Percentiles rank a stretch among this genome's conserved stretches.
Conservation (phyloP, 1,140 invertebrate genomes). For the Gryllus bimaculatus region DNA sequence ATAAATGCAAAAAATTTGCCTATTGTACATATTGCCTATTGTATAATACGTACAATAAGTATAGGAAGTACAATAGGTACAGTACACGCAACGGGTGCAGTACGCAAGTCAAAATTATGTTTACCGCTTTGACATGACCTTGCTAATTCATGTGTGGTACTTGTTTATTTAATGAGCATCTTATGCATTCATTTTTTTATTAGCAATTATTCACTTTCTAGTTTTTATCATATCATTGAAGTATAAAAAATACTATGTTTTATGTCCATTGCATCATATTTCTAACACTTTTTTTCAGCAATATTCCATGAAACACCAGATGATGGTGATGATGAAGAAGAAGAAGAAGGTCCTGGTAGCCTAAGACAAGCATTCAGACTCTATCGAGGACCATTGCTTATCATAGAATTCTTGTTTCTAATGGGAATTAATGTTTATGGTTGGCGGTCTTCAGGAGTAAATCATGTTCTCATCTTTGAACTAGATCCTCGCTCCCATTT, state of each 20-base stretch:
- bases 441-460: constrained; percentile 81
- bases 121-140: no score
- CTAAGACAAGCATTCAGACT: constrained; percentile 50
- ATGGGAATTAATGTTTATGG: constrained; percentile 84
- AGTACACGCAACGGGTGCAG: no score
- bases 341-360: constrained; percentile 31
- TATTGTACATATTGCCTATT: no score
- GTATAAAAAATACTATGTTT: not conserved
- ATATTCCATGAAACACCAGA: constrained; percentile 33
- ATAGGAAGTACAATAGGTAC: no score
- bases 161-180: no score
- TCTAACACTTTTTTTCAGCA: constrained; percentile 28
- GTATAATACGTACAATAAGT: no score
- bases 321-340: not conserved
- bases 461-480: constrained; percentile 91
- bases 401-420: constrained; percentile 75
- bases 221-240: no score
- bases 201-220: no score
- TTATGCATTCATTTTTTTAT: no score
- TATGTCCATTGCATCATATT: not conserved
- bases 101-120: no score
- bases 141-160: no score
- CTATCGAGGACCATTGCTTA: constrained; percentile 71
- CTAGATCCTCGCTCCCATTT: constrained; percentile 81
- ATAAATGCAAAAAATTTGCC: no score